phyloP scores from a whole-genome alignment of 2,797 vertebrate species.

The Alosa sapidissima region DNA sequence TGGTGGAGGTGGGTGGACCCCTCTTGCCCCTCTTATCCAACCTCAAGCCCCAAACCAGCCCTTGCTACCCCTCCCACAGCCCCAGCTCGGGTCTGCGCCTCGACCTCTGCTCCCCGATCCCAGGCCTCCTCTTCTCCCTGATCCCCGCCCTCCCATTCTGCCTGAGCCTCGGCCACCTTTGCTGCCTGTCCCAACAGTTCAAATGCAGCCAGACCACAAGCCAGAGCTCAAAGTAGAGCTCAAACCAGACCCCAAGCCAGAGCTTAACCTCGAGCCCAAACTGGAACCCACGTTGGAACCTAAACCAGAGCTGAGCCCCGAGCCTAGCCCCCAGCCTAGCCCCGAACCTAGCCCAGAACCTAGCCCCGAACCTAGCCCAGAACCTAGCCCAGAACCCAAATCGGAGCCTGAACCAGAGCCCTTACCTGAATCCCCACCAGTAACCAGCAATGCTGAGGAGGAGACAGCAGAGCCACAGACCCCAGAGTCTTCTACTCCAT shows the following conservation, averaged over 20 bases:
- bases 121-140: constrained; percentile 52
- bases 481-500: constrained; percentile 74
- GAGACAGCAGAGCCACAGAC: constrained; percentile 76
- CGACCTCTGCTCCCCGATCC: neutral
- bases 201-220: neutral
- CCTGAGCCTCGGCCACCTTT: constrained; percentile 65
- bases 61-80: constrained; percentile 31
- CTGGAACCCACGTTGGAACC: neutral
- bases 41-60: constrained; percentile 45
- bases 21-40: constrained; percentile 61
- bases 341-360: constrained; percentile 37
- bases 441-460: constrained; percentile 79
- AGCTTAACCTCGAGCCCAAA: constrained; percentile 15
- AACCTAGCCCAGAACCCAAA: constrained; percentile 44
- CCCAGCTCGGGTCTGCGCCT: neutral
- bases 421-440: constrained; percentile 53
- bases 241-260: constrained; percentile 58
- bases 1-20: constrained; percentile 58
- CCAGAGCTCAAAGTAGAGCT: constrained; percentile 56
- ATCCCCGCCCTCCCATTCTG: constrained; percentile 65
- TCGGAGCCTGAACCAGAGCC: constrained; percentile 37
- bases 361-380: constrained; percentile 46
- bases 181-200: constrained; percentile 26
- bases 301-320: neutral
- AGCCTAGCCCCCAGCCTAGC: constrained; percentile 57